Base-by-base conservation (phyloP, 2,888 invertebrate genomes). In the Cosmia trapezina region DNA sequence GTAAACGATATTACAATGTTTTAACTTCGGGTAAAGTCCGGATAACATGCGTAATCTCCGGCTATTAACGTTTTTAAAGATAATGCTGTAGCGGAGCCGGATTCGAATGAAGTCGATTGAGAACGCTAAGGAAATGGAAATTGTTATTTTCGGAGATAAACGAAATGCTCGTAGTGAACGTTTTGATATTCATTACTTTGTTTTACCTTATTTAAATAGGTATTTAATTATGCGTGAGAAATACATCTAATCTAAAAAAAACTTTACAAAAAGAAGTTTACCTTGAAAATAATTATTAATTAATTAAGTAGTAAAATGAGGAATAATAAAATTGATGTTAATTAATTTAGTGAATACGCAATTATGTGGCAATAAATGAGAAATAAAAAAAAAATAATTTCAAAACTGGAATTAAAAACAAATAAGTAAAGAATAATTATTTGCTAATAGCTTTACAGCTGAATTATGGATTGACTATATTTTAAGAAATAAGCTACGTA, bases 61-160 rank as follows among this genome's bases (percentile, higher is more conserved):
- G 59, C 71, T 61, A 72, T 80, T 79, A 80, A 76, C 59, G 67
- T 76, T 80, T 80, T 80, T 81, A 72, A 70, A 72, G 81, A 80
- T 80, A 81, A 81, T 68, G 57, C 81, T 33, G 33, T 33, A 9
- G 19, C n/a, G 8, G 17, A 28, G 22, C 65, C 56, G 64, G 68
- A 43, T 68, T 7, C 22, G 47, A 62, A 49, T 28, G 65, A 59
- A 68, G 28, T 59, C 81, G 76, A 81, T 81, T 61, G 81, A 65
- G 65, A 76, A 61, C n/a, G 57, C n/a, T 43, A 33, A 65, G 69
- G 62, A 75, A 78, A 80, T 80, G 60, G 65, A 57, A 61, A 79
- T 69, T 56, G 41, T 69, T 66, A 72, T 66, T 73, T 69, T 75
- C 22, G 8, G 54, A 54, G 62, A 66, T 74, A 51, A 78, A 75